Conservation (phyloP, 2,888 invertebrate species). For the Acanthosoma haemorrhoidale region DNA sequence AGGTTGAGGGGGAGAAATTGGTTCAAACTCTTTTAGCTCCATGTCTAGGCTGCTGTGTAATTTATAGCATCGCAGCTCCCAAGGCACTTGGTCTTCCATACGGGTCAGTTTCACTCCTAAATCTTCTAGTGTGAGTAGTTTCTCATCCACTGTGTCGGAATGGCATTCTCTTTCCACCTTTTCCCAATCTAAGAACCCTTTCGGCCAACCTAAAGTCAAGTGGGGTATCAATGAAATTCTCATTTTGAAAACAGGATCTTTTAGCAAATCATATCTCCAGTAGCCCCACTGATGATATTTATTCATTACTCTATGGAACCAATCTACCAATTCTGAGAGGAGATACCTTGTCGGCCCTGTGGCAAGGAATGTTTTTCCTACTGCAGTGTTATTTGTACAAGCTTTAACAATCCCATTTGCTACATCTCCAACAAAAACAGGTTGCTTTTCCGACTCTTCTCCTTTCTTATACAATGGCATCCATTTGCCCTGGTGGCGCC, state of each 20-base stretch:
- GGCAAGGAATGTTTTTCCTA: slow-evolving; percentile 73
- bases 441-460: slow-evolving; percentile 79
- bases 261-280: slow-evolving; percentile 64
- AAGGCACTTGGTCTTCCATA: slow-evolving; percentile 74
- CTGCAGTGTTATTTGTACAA: slow-evolving; percentile 65
- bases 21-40: slow-evolving; percentile 67
- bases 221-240: slow-evolving; percentile 56
- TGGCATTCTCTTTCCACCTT: slow-evolving; percentile 68
- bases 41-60: slow-evolving; percentile 66
- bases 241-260: slow-evolving; percentile 60
- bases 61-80: slow-evolving; percentile 62
- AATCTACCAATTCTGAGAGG: slow-evolving; percentile 73
- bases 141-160: slow-evolving; percentile 59
- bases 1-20: slow-evolving; percentile 57
- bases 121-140: slow-evolving; percentile 77
- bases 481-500: slow-evolving; percentile 57
- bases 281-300: slow-evolving; percentile 61
- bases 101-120: slow-evolving; percentile 70
- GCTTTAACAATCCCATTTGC: slow-evolving; percentile 77
- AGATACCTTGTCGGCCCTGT: slow-evolving; percentile 79
- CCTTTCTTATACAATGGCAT: slow-evolving; percentile 83
- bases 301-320: slow-evolving; percentile 72
- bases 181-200: slow-evolving; percentile 68
- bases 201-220: slow-evolving; percentile 60
- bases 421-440: slow-evolving; percentile 80